Evolutionary conservation across 64 coral and sea anemone species (phyloP), one percentile per base, ranked within the genome.

Genomic region (Porites australiensis): DNA sequence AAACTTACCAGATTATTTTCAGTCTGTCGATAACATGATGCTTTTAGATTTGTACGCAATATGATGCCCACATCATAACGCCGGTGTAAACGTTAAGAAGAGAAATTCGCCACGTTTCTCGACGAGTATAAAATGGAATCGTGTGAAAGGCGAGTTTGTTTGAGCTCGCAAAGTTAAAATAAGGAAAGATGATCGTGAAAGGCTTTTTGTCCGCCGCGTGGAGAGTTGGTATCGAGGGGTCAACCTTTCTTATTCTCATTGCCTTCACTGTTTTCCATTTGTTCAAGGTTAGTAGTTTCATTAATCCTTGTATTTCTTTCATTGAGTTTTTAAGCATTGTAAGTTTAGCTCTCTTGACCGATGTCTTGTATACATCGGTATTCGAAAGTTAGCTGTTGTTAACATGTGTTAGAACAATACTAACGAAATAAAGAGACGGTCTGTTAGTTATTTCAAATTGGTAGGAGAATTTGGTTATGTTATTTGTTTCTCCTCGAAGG

Each of bases 151-250:
- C 14, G 58, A 13, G 13, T 81, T 63, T 23, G 12, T 10, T 84
- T 18, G 61, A 18, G n/a, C 11, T 16, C 44, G 52, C 16, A 49
- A 14, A 65, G 3, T 19, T n/a, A 44, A 44, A 11, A 6, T 4
- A 14, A 47, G 47, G 50, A 2, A 51, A 16, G 4, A 84, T 51
- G 63, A 48, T 84, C 8, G 18, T 84, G 63, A 69, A 84, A 11
- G 64, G 62, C 11, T 46, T 84, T 13, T 67, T 45, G 7, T 68
- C 81, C 11, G 64, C 81, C 11, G 81, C 81, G 2, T 68, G 81
- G 81, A 84, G 45, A 23, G 62, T 69, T 46, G 63, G 81, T 18
- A 63, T 84, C 11, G 62, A 51, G 6, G 61, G 81, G n/a, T 84
- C 63, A 53, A 69, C 64, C 7, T 23, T 84, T 48, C 49, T 84